Conservation (phyloP, 2,888 invertebrate genomes). For the Siphonodentalium dalli region DNA sequence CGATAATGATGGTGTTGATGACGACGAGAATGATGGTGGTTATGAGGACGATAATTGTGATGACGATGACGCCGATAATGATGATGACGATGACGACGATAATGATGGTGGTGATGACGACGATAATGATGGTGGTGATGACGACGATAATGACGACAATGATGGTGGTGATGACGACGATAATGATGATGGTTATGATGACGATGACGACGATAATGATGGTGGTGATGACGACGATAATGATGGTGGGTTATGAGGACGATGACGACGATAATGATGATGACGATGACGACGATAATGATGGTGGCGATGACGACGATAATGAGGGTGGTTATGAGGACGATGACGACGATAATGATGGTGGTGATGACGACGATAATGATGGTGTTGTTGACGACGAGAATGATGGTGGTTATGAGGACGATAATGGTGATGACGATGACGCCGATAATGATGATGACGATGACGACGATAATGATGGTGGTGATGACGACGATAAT, state of each 20-base stretch:
- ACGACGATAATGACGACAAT: not conserved
- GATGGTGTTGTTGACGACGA: not conserved
- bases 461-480: not conserved
- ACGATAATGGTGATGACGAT: slow-evolving; percentile 8
- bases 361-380: not conserved
- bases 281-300: slow-evolving; percentile 10
- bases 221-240: slow-evolving; percentile 11
- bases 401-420: not conserved
- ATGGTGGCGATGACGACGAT: not conserved
- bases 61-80: too few relatives aligned
- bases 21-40: too few relatives aligned
- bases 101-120: too few relatives aligned
- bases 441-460: slow-evolving; percentile 13
- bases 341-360: not conserved
- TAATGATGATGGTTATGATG: slow-evolving; percentile 1
- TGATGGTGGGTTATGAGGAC: slow-evolving; percentile 7
- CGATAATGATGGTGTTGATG: too few relatives aligned
- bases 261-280: slow-evolving; percentile 5
- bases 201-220: slow-evolving; percentile 7
- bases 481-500: not conserved
- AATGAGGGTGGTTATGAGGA: not conserved
- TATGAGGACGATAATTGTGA: too few relatives aligned
- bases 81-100: too few relatives aligned
- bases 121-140: not conserved
- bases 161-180: not conserved